Evolutionary conservation across 2,797 vertebrate genomes (phyloP).

Genomic region (Typhlichthys subterraneus): DNA sequence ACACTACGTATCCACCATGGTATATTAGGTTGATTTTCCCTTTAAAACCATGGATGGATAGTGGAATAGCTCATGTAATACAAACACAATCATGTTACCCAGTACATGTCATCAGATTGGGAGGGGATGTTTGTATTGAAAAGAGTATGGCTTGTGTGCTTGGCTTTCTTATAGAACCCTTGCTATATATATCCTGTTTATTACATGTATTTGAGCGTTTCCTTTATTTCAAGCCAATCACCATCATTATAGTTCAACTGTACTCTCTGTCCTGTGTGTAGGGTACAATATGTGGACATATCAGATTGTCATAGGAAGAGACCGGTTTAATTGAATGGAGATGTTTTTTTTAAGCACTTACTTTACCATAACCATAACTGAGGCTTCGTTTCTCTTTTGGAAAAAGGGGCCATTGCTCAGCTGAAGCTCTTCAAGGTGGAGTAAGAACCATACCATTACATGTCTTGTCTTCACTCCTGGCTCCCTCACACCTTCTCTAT

Average conservation of each 20-base stretch:
- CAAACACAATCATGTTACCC: slow-evolving; percentile 29
- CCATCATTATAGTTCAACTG: slow-evolving; percentile 40
- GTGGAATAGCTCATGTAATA: slow-evolving; percentile 21
- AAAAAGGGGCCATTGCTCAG: slow-evolving; percentile 68
- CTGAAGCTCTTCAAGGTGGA: slow-evolving; percentile 76
- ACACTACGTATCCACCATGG: slow-evolving; percentile 36
- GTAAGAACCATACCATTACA: slow-evolving; percentile 57
- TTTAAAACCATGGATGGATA: slow-evolving; percentile 62
- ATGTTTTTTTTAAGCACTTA: slow-evolving; percentile 88
- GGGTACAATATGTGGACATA: slow-evolving; percentile 59
- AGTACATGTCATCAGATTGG: slow-evolving; percentile 27
- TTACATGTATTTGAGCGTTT: slow-evolving; percentile 45
- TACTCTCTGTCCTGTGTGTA: slow-evolving; percentile 38
- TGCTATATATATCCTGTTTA: slow-evolving; percentile 14
- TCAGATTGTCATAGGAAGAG: slow-evolving; percentile 55
- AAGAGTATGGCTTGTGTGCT: slow-evolving; percentile 26
- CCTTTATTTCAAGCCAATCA: slow-evolving; percentile 51
- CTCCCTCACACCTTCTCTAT: slow-evolving; percentile 14
- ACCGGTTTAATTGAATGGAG: slow-evolving; percentile 46
- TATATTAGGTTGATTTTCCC: slow-evolving; percentile 45
- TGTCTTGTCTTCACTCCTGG: slow-evolving; percentile 5
- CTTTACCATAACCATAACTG: slow-evolving; percentile 69
- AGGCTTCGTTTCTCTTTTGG: slow-evolving; percentile 70
- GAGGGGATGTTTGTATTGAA: slow-evolving; percentile 35
- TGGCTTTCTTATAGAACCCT: slow-evolving; percentile 20